Evolutionary conservation across 2,888 invertebrate species (phyloP).

Genomic region (Hirudinaria manillensis): DNA sequence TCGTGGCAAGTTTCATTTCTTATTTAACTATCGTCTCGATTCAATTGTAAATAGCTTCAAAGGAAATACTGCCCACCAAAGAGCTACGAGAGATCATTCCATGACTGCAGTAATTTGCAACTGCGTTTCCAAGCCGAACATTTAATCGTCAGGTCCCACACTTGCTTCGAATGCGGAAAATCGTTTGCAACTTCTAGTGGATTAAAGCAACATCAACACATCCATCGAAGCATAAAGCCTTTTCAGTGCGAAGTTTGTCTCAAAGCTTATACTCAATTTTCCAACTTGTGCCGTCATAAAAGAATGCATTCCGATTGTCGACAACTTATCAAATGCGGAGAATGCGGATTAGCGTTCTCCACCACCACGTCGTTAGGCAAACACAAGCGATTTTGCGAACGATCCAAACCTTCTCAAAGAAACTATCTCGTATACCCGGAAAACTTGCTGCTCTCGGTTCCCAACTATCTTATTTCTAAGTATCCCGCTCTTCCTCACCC

Average conservation of each 20-base stretch:
- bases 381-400: constrained; percentile 92
- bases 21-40: neutral
- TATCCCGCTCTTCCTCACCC: constrained; percentile 5
- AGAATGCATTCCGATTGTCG: constrained; percentile 96
- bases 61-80: neutral
- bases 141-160: constrained; percentile 75
- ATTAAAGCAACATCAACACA: constrained; percentile 96
- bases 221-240: constrained; percentile 94
- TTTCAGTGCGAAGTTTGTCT: constrained; percentile 76
- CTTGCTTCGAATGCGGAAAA: constrained; percentile 90
- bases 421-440: constrained; percentile 2
- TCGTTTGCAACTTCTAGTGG: constrained; percentile 96
- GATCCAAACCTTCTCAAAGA: constrained; percentile 51
- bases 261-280: constrained; percentile 96
- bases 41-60: neutral
- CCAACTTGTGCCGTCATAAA: constrained; percentile 96
- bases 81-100: constrained; percentile 1
- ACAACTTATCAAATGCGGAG: constrained; percentile 81
- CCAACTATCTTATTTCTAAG: neutral
- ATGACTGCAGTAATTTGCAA: neutral
- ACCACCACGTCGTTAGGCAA: constrained; percentile 85
- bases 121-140: neutral
- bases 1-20: too few relatives aligned
- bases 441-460: constrained; percentile 2
- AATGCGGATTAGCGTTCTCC: constrained; percentile 86